Conservation (phyloP, 2,888 invertebrate genomes). For the Odontomyia ornata region DNA sequence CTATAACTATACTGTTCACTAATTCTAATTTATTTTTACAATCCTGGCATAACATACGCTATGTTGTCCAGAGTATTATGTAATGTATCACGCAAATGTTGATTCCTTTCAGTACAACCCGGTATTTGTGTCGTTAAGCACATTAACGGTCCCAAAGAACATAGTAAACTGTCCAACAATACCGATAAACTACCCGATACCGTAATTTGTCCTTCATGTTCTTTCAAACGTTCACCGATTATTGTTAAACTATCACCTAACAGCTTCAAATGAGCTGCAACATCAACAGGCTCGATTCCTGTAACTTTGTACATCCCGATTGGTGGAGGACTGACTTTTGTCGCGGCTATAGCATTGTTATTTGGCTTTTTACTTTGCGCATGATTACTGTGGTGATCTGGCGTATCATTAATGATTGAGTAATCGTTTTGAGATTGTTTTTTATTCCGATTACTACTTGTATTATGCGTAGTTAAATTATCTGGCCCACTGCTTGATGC, state of each 20-base stretch:
- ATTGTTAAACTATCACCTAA: constrained; percentile 93
- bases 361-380: constrained; percentile 4
- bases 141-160: constrained; percentile 88
- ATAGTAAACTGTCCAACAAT: constrained; percentile 88
- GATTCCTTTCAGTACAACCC: constrained; percentile 74
- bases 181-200: constrained; percentile 95
- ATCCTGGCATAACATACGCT: constrained; percentile 91
- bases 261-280: constrained; percentile 90
- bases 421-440: constrained; percentile 45
- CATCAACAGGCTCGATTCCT: constrained; percentile 84
- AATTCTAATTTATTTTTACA: constrained; percentile 62
- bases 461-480: constrained; percentile 24
- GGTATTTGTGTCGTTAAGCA: constrained; percentile 87
- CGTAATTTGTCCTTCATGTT: constrained; percentile 95
- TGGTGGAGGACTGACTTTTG: constrained; percentile 28
- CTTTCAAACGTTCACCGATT: constrained; percentile 91
- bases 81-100: constrained; percentile 66
- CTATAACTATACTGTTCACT: too few relatives aligned
- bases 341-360: background rate
- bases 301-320: constrained; percentile 70
- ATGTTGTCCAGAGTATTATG: constrained; percentile 87
- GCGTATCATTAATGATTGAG: constrained; percentile 47
- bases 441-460: constrained; percentile 36
- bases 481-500: background rate
- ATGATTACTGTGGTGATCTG: constrained; percentile 14